These are phyloP conservation scores for Limenitis camilla DNA, from an alignment of 2,888 invertebrate genomes.

Conservation along the genomic window DNA sequence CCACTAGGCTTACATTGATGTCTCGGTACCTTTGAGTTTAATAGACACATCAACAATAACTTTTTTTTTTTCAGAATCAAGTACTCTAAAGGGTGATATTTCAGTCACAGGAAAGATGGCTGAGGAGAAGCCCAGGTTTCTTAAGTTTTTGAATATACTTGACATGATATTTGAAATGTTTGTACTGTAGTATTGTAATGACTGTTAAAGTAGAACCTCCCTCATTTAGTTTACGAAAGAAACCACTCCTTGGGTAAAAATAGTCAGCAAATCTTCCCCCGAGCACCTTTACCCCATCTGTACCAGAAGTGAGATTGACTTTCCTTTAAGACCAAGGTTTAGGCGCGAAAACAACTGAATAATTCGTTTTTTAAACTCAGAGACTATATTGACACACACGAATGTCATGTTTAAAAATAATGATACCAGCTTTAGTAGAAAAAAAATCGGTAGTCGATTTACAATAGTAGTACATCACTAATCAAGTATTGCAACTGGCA, in stretches of 20 bases:
- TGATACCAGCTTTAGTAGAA: no score
- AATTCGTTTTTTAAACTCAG: no score
- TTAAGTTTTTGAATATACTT: constrained; percentile 44
- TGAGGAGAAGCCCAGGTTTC: constrained; percentile 44
- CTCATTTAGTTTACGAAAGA: not conserved
- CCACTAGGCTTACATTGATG: not conserved
- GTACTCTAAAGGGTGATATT: constrained; percentile 30
- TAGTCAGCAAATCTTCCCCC: no score
- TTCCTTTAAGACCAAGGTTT: no score
- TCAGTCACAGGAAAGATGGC: constrained; percentile 31
- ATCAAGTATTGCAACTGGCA: no score
- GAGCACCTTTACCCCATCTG: no score
- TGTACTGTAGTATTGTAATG: constrained; percentile 28
- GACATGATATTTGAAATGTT: constrained; percentile 61
- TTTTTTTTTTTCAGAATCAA: constrained; percentile 34
- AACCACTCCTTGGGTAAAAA: not conserved
- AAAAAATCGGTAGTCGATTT: no score
- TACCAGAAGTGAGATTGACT: no score
- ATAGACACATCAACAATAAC: not conserved
- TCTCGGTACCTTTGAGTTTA: not conserved
- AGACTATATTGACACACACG: no score
- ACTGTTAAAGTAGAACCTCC: constrained; percentile 19
- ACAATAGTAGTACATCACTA: no score
- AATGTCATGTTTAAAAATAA: no score
- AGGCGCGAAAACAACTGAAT: no score